A percentile compares a stretch with the other conserved stretches of the same genome.
Conservation (phyloP, 2,113 vertebrate species). For the Clarias magur region DNA sequence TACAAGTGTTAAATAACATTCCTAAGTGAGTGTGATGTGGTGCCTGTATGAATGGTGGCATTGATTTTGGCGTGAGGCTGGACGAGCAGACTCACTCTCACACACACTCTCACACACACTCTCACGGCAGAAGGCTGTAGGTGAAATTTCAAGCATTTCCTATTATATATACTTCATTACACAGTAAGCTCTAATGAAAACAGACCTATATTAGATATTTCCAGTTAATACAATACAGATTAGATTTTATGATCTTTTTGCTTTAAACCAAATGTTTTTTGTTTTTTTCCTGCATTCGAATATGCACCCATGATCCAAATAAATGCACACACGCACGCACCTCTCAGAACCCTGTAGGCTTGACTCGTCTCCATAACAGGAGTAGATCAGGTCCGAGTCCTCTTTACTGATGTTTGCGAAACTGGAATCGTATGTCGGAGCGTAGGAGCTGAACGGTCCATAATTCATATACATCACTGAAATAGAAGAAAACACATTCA, state of each 20-base stretch:
- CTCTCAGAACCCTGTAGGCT: slow-evolving; percentile 81
- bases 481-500: background rate
- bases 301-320: background rate
- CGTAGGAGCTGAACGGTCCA: slow-evolving; percentile 91
- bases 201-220: background rate
- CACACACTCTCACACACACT: background rate
- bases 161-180: background rate
- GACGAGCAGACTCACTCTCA: background rate
- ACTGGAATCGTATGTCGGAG: slow-evolving; percentile 92
- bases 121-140: background rate
- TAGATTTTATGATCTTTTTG: background rate
- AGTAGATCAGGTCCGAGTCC: slow-evolving; percentile 91
- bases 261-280: background rate
- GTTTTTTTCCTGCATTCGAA: background rate
- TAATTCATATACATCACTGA: slow-evolving; percentile 94
- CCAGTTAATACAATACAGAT: background rate
- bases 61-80: background rate
- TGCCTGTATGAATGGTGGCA: slow-evolving; percentile 28
- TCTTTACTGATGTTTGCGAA: slow-evolving; percentile 96
- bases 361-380: slow-evolving; percentile 87
- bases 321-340: slow-evolving; percentile 73
- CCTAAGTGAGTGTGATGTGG: slow-evolving; percentile 1
- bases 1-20: slow-evolving; percentile 16
- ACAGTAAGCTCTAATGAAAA: background rate
- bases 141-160: background rate